Evolutionary conservation across 2,797 vertebrate species (phyloP), one percentile per base, ranked within the genome.

Genomic region (Pseudochromis fuscus): DNA sequence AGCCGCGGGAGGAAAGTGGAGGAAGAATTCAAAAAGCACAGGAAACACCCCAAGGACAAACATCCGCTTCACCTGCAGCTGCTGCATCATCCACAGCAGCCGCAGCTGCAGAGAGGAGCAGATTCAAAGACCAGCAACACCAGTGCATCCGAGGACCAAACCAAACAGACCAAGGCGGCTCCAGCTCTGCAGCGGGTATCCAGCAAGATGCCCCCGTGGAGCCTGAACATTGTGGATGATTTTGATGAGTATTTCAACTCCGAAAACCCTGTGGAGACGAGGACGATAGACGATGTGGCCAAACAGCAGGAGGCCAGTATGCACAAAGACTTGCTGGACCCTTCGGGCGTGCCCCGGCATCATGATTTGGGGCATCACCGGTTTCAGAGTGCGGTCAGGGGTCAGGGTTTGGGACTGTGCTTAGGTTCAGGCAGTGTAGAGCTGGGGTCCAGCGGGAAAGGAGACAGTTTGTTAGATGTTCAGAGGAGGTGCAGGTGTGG

Each of bases 211-310:
- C 91, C 94, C 75, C 90, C 9, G 40, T 96, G 95, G 96, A 95
- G 85, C 72, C 68, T 92, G 4, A 95, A 94, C 78, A 94, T 89
- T 88, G 84, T 94, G 75, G 96, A 96, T 0, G 85, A 96, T 67
- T 98, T 96, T 49, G 96, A 97, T 13, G 96, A 96, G 67, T 97
- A 96, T 89, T 98, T 96, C 84, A 94, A 91, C 50, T 88, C 92
- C 3, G 96, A 96, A 71, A 91, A 94, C 74, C 95, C 95, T 1
- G 83, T 95, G 53, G 96, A 97, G 88, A 95, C 94, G 1, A 95
- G 94, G 90, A 97, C 96, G 91, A 94, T 96, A 84, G 95, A 95
- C 45, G 92, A 96, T 83, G 79, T 95, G 65, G 89, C 68, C 35
- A 83, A 84, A 63, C 68, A 19, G 5, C 78, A 64, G 67, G 80